Evolutionary conservation across 1,140 invertebrate species (phyloP), one percentile per base, ranked within the genome.

Genomic region (Gerris buenoi): DNA sequence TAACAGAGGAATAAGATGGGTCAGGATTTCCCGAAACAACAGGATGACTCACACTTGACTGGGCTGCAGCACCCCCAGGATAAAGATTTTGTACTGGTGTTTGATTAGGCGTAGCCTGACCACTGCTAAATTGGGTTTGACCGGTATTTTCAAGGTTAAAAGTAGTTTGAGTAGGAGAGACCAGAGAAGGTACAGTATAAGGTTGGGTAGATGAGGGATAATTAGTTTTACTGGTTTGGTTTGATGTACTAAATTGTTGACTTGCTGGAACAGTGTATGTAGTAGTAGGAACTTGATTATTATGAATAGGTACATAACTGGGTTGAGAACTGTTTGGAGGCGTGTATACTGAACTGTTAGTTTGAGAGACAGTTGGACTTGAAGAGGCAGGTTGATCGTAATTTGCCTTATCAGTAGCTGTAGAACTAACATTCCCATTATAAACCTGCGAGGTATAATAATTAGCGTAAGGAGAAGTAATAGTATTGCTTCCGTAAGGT

Each of bases 401-500:
- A 46, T 5, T 5, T 46, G 33, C 18, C 18, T 46, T 46, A 46
- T 46, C 33, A 10, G 33, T 63, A n/a, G 22, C 27, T 25, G 61
- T 18, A n/a, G 61, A 13, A 27, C 23, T 2, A 76, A 74, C 75
- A 75, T 65, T 74, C 75, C 27, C 46, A 64, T 27, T 69, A 68
- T 59, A 61, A n/a, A n/a, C 22, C 57, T 27, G 22, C 15, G 23
- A 28, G 10, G 59, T 29, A 25, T 61, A 62, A 13, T 25, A 27
- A 27, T 59, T 27, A n/a, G 57, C 28, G 1, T 22, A 25, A 26
- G 27, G n/a, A 25, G 15, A 22, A 62, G n/a, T 61, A n/a, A 26
- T 27, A 15, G 56, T 27, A 66, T 66, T 28, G 1, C 15, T 18
- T 18, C 27, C 22, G 33, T 66, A 61, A 62, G 18, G 26, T 5